These are phyloP conservation scores for Pachypanchax playfairii DNA, from an alignment of 2,113 vertebrate species.

Conservation along the genomic window DNA sequence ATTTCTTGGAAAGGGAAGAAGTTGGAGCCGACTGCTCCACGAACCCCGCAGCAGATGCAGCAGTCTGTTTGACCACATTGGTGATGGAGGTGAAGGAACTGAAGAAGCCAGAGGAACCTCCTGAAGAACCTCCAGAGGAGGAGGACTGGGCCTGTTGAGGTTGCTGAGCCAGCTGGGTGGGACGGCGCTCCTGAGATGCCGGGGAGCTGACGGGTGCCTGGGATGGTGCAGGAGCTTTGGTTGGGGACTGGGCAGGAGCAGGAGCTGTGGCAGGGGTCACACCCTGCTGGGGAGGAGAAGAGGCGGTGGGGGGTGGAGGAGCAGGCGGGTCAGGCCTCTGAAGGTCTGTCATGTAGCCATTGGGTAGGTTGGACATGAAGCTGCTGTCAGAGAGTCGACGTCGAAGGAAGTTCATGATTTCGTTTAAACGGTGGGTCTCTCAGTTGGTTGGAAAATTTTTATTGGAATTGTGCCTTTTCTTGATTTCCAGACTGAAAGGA, in stretches of 20 bases:
- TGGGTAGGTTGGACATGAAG: conserved; percentile 97
- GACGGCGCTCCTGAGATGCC: conserved; percentile 58
- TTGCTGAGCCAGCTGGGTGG: conserved; percentile 54
- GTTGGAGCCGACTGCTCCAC: conserved; percentile 81
- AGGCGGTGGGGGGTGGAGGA: conserved; percentile 71
- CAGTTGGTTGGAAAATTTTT: conserved; percentile 4
- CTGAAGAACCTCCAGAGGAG: conserved; percentile 47
- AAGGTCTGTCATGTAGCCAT: conserved; percentile 96
- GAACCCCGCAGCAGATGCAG: conserved; percentile 84
- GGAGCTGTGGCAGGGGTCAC: conserved; percentile 65
- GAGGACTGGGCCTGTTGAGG: conserved; percentile 65
- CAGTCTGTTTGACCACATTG: conserved; percentile 94
- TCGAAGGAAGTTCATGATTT: conserved; percentile 95
- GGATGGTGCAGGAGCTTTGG: conserved; percentile 47
- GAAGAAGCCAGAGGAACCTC: conserved; percentile 85
- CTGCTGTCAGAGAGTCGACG: conserved; percentile 96
- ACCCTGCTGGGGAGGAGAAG: conserved; percentile 72
- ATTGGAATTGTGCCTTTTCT: neutral
- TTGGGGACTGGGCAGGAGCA: conserved; percentile 70
- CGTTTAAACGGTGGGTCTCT: conserved; percentile 56
- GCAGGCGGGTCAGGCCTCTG: conserved; percentile 83
- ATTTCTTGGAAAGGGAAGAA: conserved; percentile 80
- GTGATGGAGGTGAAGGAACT: conserved; percentile 90
- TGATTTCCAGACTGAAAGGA: conserved; percentile 23
- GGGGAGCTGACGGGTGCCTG: conserved; percentile 63